phyloP scores from a whole-genome alignment of 2,113 vertebrate genomes.

The Paracanthobrama guichenoti region DNA sequence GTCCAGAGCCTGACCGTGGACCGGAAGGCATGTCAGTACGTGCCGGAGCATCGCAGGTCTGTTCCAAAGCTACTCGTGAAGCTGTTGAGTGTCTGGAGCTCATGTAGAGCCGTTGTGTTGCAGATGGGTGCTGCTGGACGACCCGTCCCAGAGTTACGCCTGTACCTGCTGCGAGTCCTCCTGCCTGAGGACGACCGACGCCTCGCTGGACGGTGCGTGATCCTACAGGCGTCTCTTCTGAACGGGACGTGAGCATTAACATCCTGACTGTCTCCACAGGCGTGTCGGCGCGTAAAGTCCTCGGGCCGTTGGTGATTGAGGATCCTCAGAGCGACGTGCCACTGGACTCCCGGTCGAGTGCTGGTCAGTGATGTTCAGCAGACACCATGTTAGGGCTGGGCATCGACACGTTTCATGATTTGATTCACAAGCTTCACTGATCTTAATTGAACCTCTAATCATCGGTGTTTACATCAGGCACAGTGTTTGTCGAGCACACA shows the following conservation, averaged over 20 bases:
- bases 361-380: neutral
- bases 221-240: neutral
- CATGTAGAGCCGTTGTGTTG: neutral
- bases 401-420: too few relatives aligned
- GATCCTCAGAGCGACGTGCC: neutral
- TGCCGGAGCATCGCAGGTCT: slow-evolving; percentile 45
- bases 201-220: neutral
- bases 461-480: too few relatives aligned
- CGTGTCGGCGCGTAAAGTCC: neutral
- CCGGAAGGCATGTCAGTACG: slow-evolving; percentile 77
- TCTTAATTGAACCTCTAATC: too few relatives aligned
- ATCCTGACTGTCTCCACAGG: neutral
- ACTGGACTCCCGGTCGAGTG: rapidly evolving
- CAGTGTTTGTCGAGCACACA: too few relatives aligned
- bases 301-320: slow-evolving; percentile 32
- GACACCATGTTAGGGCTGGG: too few relatives aligned
- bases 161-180: slow-evolving; percentile 72
- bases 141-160: slow-evolving; percentile 54
- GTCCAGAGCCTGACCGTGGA: slow-evolving; percentile 57
- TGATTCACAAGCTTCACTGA: too few relatives aligned
- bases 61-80: neutral
- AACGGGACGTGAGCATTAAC: neutral
- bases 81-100: neutral
- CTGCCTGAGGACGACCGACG: slow-evolving; percentile 42
- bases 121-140: slow-evolving; percentile 71